Conservation (phyloP, 2,797 vertebrate species). For the Centropyge bicolor region DNA sequence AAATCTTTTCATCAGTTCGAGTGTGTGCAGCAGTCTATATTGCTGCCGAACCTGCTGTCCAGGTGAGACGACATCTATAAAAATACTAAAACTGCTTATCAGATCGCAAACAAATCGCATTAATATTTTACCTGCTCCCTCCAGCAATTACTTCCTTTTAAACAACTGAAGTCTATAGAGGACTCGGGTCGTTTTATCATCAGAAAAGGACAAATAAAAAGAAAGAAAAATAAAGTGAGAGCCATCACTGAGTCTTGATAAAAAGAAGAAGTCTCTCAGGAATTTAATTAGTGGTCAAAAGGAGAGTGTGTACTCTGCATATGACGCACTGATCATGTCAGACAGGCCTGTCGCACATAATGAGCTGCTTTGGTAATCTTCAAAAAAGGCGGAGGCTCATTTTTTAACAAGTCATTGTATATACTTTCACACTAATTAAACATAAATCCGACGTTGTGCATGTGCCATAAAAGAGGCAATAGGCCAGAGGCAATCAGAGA, state of each 20-base stretch:
- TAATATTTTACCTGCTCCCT: conserved; percentile 57
- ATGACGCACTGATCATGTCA: conserved; percentile 15
- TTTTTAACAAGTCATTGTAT: conserved; percentile 22
- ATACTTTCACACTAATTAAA: conserved; percentile 43
- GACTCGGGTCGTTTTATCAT: conserved; percentile 34
- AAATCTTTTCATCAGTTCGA: conserved; percentile 20
- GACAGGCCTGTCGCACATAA: conserved; percentile 24
- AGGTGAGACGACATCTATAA: background rate
- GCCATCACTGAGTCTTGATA: conserved; percentile 13
- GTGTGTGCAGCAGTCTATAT: background rate
- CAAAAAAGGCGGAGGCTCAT: conserved; percentile 3
- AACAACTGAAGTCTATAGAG: conserved; percentile 28
- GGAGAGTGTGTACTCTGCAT: conserved; percentile 23
- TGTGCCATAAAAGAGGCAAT: background rate
- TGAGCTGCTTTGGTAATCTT: conserved; percentile 43
- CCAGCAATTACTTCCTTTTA: conserved; percentile 41
- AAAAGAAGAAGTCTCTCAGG: conserved; percentile 24
- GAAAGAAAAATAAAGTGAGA: background rate
- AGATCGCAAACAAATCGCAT: conserved; percentile 52
- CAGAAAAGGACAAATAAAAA: conserved; percentile 30
- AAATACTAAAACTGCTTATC: conserved; percentile 37
- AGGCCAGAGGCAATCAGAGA: conserved; percentile 20
- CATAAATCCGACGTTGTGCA: conserved; percentile 11
- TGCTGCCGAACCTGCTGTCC: background rate
- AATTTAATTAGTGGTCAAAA: conserved; percentile 50